Conservation (phyloP, 2,113 vertebrate genomes). For the Alligator sinensis region DNA sequence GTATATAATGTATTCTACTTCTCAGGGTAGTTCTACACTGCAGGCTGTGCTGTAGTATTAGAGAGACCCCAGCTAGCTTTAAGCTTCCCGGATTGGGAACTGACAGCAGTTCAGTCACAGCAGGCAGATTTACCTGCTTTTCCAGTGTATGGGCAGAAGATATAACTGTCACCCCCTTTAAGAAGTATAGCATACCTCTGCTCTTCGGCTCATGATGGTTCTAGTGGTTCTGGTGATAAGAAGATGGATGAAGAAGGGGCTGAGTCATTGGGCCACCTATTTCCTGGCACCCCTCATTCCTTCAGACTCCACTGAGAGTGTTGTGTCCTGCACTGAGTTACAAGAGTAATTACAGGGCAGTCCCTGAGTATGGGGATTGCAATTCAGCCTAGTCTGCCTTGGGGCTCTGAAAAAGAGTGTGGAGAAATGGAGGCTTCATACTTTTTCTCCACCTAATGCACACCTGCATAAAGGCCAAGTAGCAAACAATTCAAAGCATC, state of each 20-base stretch:
- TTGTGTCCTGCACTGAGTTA: background rate
- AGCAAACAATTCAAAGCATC: background rate
- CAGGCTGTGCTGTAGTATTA: background rate
- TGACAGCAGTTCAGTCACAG: rapidly evolving
- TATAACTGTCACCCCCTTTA: background rate
- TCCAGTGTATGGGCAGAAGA: rapidly evolving
- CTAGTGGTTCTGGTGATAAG: too few species aligned
- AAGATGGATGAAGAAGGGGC: background rate
- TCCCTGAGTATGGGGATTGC: background rate
- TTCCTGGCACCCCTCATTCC: background rate
- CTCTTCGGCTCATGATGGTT: background rate
- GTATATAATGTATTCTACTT: background rate
- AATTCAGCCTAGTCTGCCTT: background rate
- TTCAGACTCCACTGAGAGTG: background rate
- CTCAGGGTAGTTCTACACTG: rapidly evolving
- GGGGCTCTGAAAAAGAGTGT: background rate
- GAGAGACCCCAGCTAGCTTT: background rate
- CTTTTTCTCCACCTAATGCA: background rate
- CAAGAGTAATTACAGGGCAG: background rate
- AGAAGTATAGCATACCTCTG: rapidly evolving
- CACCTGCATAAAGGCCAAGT: background rate
- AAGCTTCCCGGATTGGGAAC: background rate
- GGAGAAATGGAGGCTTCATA: rapidly evolving
- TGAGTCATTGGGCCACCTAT: background rate
- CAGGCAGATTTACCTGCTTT: background rate